Percentiles rank a stretch among this genome's conserved stretches.
phyloP scores from a whole-genome alignment of 2,113 vertebrate genomes.

The Ancistrus triradiatus region DNA sequence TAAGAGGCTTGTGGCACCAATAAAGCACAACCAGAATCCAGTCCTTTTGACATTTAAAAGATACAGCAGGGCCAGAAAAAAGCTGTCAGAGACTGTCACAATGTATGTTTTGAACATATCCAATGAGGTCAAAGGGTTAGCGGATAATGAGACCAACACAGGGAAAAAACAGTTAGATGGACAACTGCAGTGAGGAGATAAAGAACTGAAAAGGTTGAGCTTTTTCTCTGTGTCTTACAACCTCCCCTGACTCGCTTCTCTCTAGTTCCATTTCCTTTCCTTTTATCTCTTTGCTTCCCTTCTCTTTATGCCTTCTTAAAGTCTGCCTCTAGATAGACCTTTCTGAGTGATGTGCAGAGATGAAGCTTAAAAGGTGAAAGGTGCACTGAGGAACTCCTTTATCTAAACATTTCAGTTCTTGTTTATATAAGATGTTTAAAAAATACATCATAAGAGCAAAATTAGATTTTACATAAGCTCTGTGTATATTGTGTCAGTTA shows the following conservation, averaged over 20 bases:
- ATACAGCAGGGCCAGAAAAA: background rate
- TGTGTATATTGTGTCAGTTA: background rate
- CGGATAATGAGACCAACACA: constrained; percentile 2
- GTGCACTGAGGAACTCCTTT: background rate
- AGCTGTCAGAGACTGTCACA: background rate
- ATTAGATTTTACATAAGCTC: no score
- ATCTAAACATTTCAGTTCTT: background rate
- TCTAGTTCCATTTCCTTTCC: background rate
- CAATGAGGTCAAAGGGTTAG: background rate
- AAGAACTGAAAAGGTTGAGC: background rate
- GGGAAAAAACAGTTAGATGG: background rate
- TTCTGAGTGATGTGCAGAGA: background rate
- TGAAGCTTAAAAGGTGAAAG: background rate
- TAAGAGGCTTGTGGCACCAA: no score
- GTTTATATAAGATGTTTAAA: background rate
- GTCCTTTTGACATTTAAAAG: background rate
- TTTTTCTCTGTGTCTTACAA: constrained; percentile 1
- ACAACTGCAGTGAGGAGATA: constrained; percentile 6
- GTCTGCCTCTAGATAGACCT: background rate
- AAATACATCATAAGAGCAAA: no score
- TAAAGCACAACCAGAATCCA: background rate
- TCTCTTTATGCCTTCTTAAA: background rate
- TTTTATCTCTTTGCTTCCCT: background rate
- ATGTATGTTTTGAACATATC: background rate
- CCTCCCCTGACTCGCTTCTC: background rate